A percentile compares a stretch with the other conserved stretches of the same genome.
These are phyloP conservation scores for Neoascia interrupta DNA, from an alignment of 2,888 invertebrate species.

Conservation along the genomic window DNA sequence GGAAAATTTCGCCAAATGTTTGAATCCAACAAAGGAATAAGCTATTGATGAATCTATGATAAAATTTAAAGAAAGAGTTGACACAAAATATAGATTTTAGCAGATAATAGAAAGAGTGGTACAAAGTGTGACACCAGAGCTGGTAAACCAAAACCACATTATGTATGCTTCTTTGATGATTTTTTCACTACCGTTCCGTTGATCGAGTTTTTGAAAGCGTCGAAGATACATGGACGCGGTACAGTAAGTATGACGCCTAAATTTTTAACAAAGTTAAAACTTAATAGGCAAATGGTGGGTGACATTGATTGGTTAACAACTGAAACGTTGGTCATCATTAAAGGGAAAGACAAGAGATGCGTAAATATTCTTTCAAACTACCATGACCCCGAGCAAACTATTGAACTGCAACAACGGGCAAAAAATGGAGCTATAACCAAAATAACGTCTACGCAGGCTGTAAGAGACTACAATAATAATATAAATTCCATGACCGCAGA, in stretches of 20 bases:
- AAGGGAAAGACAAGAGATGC: slow-evolving; percentile 15
- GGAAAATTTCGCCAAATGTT: neutral
- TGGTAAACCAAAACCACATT: slow-evolving; percentile 5
- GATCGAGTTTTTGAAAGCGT: slow-evolving; percentile 5
- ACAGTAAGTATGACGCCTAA: slow-evolving; percentile 11
- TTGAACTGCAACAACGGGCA: slow-evolving; percentile 6
- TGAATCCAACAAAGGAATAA: neutral
- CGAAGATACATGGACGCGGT: slow-evolving; percentile 14
- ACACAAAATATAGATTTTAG: neutral
- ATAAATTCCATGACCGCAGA: too few relatives aligned
- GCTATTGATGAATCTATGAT: neutral
- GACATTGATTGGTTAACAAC: slow-evolving; percentile 6
- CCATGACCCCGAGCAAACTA: slow-evolving; percentile 13
- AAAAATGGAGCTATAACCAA: slow-evolving; percentile 11
- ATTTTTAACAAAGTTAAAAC: neutral
- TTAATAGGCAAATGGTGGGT: neutral
- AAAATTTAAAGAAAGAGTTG: neutral
- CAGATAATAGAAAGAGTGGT: neutral
- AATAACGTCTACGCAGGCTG: slow-evolving; percentile 7
- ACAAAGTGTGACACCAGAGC: slow-evolving; percentile 4
- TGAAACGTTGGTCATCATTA: neutral
- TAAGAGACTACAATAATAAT: neutral
- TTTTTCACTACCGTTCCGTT: slow-evolving; percentile 11
- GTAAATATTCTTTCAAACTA: slow-evolving; percentile 21
- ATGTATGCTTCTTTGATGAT: slow-evolving; percentile 17